A percentile compares a stretch with the other conserved stretches of the same genome.
These are phyloP conservation scores for Corythoichthys intestinalis DNA, from an alignment of 2,113 vertebrate species.

Conservation along the genomic window DNA sequence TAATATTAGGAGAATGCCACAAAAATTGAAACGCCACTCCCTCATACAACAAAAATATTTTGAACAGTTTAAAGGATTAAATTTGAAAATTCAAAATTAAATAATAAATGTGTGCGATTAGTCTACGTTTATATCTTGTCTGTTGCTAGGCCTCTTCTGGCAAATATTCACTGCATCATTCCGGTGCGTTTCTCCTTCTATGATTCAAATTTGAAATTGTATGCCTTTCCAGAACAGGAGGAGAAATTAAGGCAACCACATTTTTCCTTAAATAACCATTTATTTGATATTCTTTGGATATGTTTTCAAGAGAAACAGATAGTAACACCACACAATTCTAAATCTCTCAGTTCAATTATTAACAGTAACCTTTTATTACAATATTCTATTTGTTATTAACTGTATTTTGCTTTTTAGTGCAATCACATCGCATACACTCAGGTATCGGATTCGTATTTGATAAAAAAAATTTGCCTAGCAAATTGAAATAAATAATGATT, in stretches of 20 bases:
- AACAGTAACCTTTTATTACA: not conserved
- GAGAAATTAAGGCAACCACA: not conserved
- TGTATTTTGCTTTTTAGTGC: too few species aligned
- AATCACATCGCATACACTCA: not conserved
- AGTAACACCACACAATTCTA: not conserved
- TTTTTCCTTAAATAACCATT: not conserved
- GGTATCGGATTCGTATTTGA: not conserved
- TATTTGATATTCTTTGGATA: not conserved
- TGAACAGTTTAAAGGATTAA: not conserved
- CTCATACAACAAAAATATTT: not conserved
- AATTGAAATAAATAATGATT: too few species aligned
- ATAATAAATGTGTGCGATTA: not conserved
- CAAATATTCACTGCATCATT: not conserved
- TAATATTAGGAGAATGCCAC: not conserved
- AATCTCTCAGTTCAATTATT: not conserved
- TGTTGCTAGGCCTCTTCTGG: not conserved
- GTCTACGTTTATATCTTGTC: not conserved
- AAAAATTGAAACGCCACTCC: not conserved
- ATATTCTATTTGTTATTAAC: not conserved
- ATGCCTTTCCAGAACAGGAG: not conserved
- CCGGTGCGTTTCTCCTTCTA: not conserved
- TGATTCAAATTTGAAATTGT: not conserved
- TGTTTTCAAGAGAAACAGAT: not conserved
- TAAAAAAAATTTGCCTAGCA: too few species aligned
- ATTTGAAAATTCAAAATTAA: not conserved